These are phyloP conservation scores for Mechanitis mazaeus DNA, from an alignment of 2,888 invertebrate genomes.

Conservation along the genomic window DNA sequence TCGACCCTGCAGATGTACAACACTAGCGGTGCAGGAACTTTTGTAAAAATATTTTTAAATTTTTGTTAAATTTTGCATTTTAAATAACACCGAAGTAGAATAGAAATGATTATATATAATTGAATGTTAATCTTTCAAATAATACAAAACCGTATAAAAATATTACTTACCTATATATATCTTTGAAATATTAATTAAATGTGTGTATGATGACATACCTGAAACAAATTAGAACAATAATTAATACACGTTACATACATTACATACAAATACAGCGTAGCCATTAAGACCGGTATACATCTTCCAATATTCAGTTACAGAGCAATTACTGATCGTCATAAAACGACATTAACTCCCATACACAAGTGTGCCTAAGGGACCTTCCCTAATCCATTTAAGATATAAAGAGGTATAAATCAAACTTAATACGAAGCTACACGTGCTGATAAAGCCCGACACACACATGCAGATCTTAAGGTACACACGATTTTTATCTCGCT, in stretches of 20 bases:
- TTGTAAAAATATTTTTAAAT: not conserved
- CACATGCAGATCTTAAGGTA: constrained; percentile 23
- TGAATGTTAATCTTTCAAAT: too few relatives aligned
- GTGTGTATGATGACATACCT: not conserved
- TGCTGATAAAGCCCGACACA: constrained; percentile 61
- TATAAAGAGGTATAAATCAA: constrained; percentile 76
- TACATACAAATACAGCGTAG: not conserved
- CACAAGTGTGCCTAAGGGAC: constrained; percentile 45
- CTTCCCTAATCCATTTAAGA: constrained; percentile 75
- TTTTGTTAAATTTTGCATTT: not conserved
- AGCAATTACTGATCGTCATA: constrained; percentile 60
- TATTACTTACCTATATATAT: too few relatives aligned
- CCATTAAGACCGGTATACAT: constrained; percentile 15
- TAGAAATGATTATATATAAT: too few relatives aligned
- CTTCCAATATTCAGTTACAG: constrained; percentile 39
- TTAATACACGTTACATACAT: too few relatives aligned
- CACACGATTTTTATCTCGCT: constrained; percentile 37
- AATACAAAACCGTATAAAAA: too few relatives aligned
- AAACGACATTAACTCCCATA: constrained; percentile 53
- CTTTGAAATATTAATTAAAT: not conserved
- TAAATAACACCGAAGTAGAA: too few relatives aligned
- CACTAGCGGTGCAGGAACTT: constrained; percentile 26
- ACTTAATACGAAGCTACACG: constrained; percentile 73
- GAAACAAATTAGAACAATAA: not conserved
- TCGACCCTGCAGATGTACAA: constrained; percentile 32